Evolutionary conservation across 2,113 vertebrate species (phyloP).

Genomic region (Campylomormyrus numenius): DNA sequence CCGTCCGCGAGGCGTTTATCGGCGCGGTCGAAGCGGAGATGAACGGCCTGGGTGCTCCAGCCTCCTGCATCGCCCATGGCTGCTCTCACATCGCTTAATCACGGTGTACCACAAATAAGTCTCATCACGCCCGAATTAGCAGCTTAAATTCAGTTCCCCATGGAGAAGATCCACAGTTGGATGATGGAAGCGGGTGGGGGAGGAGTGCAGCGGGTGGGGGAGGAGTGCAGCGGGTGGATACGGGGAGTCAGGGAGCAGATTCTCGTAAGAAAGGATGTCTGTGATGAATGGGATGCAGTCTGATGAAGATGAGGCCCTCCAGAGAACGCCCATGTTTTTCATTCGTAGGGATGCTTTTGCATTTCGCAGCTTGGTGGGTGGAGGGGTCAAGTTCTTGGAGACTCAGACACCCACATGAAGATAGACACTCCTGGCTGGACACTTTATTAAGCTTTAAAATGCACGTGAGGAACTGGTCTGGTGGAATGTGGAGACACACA

Average conservation of each 20-base stretch:
- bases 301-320: not conserved
- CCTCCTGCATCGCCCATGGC: slow-evolving; percentile 11
- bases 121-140: not conserved
- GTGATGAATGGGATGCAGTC: not conserved
- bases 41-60: not conserved
- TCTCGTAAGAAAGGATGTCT: not conserved
- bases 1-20: not conserved
- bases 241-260: not conserved
- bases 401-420: not conserved
- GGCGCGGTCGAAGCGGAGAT: not conserved
- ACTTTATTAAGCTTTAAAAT: not conserved
- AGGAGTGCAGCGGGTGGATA: not conserved
- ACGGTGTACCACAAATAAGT: not conserved
- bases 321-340: not conserved
- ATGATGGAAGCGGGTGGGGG: not conserved
- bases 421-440: not conserved
- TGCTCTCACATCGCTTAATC: not conserved
- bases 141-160: not conserved
- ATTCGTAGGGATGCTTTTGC: not conserved
- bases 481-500: not conserved
- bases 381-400: not conserved
- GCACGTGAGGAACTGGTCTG: not conserved
- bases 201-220: not conserved
- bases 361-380: not conserved
- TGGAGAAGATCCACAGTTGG: not conserved